phyloP scores from a whole-genome alignment of 2,888 invertebrate species.

The Ochropacha duplaris region DNA sequence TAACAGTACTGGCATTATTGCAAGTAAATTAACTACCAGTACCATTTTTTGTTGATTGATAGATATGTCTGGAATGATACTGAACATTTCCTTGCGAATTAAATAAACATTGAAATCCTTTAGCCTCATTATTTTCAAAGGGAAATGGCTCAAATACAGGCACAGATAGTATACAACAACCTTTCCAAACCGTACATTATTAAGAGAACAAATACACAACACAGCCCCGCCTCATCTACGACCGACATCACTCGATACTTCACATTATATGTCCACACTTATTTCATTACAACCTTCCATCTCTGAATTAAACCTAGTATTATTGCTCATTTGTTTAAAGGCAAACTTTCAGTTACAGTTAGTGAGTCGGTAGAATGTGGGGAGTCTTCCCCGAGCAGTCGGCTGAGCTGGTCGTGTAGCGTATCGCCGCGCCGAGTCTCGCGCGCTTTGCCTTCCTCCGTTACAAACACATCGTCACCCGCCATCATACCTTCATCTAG shows the following conservation, averaged over 20 bases:
- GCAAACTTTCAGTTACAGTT: conserved; percentile 68
- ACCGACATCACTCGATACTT: conserved; percentile 39
- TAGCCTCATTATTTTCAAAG: conserved; percentile 26
- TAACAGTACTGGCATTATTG: not conserved
- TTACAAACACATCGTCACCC: conserved; percentile 69
- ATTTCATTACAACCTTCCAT: conserved; percentile 42
- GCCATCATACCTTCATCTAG: conserved; percentile 75
- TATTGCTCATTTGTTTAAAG: conserved; percentile 70
- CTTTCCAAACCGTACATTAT: conserved; percentile 38
- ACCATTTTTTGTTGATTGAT: not conserved
- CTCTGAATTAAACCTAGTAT: conserved; percentile 40
- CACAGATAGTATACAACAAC: conserved; percentile 41
- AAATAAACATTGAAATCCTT: conserved; percentile 16
- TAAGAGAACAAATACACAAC: conserved; percentile 31
- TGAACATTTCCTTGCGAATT: conserved; percentile 12
- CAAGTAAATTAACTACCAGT: not conserved
- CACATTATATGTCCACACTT: conserved; percentile 52
- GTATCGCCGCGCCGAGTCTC: conserved; percentile 45
- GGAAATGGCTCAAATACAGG: conserved; percentile 23
- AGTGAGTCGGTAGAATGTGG: conserved; percentile 64
- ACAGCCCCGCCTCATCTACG: conserved; percentile 30
- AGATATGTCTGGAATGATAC: not conserved
- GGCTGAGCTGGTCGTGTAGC: conserved; percentile 63
- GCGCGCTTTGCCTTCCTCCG: conserved; percentile 47
- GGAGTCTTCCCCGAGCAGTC: conserved; percentile 66